A percentile compares a stretch with the other conserved stretches of the same genome.
phyloP scores from a whole-genome alignment of 2,113 vertebrate species.

The Carettochelys insculpta region DNA sequence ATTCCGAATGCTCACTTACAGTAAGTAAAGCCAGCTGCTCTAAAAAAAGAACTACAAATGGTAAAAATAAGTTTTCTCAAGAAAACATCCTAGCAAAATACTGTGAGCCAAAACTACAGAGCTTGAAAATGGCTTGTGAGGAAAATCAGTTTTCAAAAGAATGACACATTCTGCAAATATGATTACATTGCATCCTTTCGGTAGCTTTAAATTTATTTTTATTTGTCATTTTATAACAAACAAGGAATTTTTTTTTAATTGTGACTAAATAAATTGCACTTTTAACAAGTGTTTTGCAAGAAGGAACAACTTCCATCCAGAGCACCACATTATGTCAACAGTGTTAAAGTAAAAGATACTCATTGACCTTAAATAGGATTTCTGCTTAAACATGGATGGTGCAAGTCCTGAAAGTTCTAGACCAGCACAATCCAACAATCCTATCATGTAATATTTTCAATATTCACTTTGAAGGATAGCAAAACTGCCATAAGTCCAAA shows the following conservation, averaged over 20 bases:
- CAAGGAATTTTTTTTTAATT: conserved; percentile 4
- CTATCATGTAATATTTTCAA: not conserved
- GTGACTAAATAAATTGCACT: not conserved
- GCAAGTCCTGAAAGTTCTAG: not conserved
- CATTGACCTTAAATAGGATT: not conserved
- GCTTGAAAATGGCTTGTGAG: conserved; percentile 14
- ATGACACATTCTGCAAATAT: not conserved
- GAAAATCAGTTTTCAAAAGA: not conserved
- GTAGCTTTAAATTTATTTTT: not conserved
- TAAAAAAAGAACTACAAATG: not conserved
- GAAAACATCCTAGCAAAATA: not conserved
- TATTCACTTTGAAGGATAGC: not conserved
- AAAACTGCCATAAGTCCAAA: not conserved
- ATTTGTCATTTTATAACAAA: not conserved
- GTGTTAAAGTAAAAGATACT: not conserved
- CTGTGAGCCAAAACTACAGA: not conserved
- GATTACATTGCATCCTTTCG: not conserved
- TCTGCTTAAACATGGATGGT: not conserved
- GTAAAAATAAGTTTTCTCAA: not conserved
- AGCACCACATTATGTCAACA: not conserved
- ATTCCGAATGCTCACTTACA: not conserved
- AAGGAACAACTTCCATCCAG: not conserved
- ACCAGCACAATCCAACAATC: not conserved
- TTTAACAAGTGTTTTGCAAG: not conserved
- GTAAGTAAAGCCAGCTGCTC: not conserved